phyloP scores from a whole-genome alignment of 2,888 invertebrate species.

The Iselma pallidipennis region DNA sequence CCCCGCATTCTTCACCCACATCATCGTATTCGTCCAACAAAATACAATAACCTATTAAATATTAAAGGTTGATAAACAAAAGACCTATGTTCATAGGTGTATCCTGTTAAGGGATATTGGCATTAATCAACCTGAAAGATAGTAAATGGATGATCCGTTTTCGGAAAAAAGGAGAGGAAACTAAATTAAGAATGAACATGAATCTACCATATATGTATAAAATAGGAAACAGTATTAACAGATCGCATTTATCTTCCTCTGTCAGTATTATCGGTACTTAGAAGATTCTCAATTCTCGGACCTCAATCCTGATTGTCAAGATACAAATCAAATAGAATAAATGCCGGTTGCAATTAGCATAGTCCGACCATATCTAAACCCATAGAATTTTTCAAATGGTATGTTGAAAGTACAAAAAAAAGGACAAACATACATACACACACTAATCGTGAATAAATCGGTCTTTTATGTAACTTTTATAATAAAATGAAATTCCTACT shows the following conservation, averaged over 20 bases:
- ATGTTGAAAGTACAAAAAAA: not conserved
- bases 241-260: conserved; percentile 20
- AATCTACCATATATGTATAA: not conserved
- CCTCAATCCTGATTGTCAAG: not conserved
- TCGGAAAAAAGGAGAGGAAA: not conserved
- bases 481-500: conserved; percentile 36
- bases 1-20: conserved; percentile 28
- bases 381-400: not conserved
- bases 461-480: conserved; percentile 21
- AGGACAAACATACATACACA: not conserved
- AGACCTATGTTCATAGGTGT: not conserved
- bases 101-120: not conserved
- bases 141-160: not conserved
- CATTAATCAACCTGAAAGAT: not conserved
- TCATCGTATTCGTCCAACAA: not conserved
- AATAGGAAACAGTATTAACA: not conserved
- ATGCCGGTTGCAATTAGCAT: not conserved
- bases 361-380: not conserved
- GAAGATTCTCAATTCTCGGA: not conserved
- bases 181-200: not conserved
- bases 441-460: conserved; percentile 2
- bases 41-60: not conserved
- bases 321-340: not conserved
- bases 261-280: conserved; percentile 9
- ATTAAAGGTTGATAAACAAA: not conserved